Conservation (phyloP, 2,113 vertebrate species). For the Malurus alboscapulatus region DNA sequence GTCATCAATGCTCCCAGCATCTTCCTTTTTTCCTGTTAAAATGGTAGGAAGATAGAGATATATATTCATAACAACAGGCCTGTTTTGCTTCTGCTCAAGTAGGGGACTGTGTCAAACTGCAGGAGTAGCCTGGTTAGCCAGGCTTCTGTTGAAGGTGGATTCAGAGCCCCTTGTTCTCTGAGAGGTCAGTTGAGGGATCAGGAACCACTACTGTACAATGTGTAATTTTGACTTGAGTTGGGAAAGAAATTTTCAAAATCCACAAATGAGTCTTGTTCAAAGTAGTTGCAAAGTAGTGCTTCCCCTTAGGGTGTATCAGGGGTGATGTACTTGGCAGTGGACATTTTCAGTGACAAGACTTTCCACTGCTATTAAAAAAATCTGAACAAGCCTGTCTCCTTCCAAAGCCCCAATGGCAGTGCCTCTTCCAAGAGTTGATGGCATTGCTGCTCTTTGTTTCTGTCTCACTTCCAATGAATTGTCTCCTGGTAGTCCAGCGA, state of each 20-base stretch:
- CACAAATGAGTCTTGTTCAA: neutral
- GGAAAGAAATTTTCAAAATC: neutral
- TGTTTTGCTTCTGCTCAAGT: neutral
- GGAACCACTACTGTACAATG: neutral
- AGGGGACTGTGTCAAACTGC: neutral
- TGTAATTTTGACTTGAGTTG: neutral
- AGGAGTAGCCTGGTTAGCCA: neutral
- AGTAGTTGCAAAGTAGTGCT: neutral
- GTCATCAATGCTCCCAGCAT: conserved; percentile 75
- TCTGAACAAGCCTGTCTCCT: neutral
- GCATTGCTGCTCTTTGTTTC: neutral
- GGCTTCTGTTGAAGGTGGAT: neutral
- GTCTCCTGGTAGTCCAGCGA: neutral
- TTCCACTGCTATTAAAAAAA: neutral
- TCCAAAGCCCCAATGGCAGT: neutral
- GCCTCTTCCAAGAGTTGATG: neutral
- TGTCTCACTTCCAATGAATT: neutral
- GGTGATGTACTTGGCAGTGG: neutral
- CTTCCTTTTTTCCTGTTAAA: conserved; percentile 85
- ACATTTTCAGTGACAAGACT: neutral
- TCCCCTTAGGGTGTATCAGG: neutral
- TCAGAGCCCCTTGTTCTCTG: neutral
- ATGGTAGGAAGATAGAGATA: neutral
- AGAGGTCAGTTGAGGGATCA: neutral
- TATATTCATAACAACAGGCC: rapidly evolving